These are phyloP conservation scores for Andrena marginata DNA, from an alignment of 2,888 invertebrate genomes.

Conservation along the genomic window DNA sequence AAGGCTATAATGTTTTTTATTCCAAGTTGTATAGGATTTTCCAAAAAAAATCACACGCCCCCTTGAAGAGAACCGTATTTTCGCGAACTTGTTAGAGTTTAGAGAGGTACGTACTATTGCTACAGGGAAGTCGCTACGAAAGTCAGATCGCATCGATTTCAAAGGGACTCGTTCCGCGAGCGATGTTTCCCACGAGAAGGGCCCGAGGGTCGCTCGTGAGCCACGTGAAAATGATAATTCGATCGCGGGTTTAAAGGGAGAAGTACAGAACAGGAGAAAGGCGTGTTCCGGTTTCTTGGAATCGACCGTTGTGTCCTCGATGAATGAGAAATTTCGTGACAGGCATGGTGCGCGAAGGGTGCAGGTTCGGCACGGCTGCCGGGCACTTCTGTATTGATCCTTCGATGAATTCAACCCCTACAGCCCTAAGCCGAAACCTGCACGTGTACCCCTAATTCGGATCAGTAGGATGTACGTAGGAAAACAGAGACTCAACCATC, in stretches of 20 bases:
- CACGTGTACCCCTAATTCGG: slow-evolving; percentile 65
- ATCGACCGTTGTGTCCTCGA: background rate
- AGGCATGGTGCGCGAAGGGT: slow-evolving; percentile 11
- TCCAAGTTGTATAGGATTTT: too few relatives aligned
- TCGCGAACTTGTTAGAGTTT: too few relatives aligned
- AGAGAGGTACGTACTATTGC: too few relatives aligned
- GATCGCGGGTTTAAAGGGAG: background rate
- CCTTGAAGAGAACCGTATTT: too few relatives aligned
- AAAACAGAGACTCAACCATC: slow-evolving; percentile 5
- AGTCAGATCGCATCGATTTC: too few relatives aligned
- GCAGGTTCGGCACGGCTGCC: slow-evolving; percentile 46
- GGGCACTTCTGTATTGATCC: slow-evolving; percentile 72
- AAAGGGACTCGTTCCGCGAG: background rate
- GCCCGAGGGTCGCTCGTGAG: background rate
- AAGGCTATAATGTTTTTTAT: too few relatives aligned
- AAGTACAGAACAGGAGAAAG: background rate
- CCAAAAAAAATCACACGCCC: too few relatives aligned
- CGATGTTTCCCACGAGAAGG: background rate
- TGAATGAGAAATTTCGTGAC: slow-evolving; percentile 31
- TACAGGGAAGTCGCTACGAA: background rate
- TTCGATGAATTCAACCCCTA: slow-evolving; percentile 65
- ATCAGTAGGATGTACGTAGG: slow-evolving; percentile 29
- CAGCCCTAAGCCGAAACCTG: slow-evolving; percentile 67
- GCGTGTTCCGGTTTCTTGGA: background rate
- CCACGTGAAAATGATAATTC: background rate